phyloP scores from a whole-genome alignment of 2,888 invertebrate species.

The Anaspis maculata region DNA sequence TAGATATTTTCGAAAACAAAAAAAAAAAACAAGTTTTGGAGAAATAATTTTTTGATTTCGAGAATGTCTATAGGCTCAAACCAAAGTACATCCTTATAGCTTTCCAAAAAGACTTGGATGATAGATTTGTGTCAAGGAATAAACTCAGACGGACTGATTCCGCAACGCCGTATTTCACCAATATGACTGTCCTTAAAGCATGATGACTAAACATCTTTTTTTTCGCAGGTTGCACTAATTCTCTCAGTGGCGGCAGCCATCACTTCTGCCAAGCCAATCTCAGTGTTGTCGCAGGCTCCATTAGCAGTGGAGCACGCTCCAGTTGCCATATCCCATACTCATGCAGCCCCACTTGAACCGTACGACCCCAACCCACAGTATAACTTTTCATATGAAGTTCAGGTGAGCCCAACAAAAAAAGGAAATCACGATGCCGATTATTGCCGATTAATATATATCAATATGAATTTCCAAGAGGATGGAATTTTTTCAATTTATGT shows the following conservation, averaged over 20 bases:
- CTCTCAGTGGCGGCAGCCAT: conserved; percentile 1
- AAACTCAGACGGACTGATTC: too few species aligned
- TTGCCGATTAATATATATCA: background rate
- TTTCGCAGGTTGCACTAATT: conserved; percentile 3
- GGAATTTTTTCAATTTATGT: too few species aligned
- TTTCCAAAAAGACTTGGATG: too few species aligned
- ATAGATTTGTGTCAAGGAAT: too few species aligned
- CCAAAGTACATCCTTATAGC: too few species aligned
- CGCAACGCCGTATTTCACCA: too few species aligned
- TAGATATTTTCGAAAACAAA: background rate
- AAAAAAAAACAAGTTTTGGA: background rate
- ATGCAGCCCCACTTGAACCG: conserved; percentile 20
- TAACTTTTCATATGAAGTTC: conserved; percentile 28
- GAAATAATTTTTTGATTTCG: too few species aligned
- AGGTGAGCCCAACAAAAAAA: too few species aligned
- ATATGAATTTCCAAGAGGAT: too few species aligned
- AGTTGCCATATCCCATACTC: conserved; percentile 25
- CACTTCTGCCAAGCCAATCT: conserved; percentile 8
- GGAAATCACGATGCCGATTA: background rate
- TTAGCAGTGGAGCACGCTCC: conserved; percentile 10
- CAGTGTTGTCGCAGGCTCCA: conserved; percentile 5
- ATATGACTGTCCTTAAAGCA: too few species aligned
- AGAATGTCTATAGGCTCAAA: too few species aligned
- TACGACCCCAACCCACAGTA: conserved; percentile 31
- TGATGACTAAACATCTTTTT: too few species aligned